These are phyloP conservation scores for Emydocephalus ijimae DNA, from an alignment of 2,113 vertebrate species.

Conservation along the genomic window DNA sequence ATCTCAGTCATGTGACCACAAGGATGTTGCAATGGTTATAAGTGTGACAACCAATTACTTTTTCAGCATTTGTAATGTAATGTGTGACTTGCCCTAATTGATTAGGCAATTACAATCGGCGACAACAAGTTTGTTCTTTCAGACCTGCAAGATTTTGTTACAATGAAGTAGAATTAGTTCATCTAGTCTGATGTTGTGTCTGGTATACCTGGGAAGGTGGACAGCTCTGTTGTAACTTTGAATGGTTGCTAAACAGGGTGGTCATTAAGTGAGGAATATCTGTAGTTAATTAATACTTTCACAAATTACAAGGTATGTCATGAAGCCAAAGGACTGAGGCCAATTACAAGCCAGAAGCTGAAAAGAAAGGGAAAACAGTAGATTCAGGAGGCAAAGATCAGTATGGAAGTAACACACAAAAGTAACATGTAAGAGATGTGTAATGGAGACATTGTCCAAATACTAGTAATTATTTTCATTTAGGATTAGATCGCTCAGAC, in stretches of 20 bases:
- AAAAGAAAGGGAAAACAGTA: neutral
- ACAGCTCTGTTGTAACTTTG: neutral
- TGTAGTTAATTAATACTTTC: slow-evolving; percentile 1
- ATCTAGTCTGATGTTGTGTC: neutral
- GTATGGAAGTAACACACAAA: neutral
- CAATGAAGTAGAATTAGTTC: neutral
- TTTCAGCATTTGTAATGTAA: neutral
- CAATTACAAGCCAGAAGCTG: neutral
- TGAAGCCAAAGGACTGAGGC: neutral
- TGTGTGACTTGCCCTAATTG: neutral
- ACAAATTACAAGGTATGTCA: neutral
- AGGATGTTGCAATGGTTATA: neutral
- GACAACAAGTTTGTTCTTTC: neutral
- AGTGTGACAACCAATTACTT: neutral
- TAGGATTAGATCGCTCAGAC: neutral
- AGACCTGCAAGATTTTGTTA: neutral
- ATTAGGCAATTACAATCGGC: neutral
- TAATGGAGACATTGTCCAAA: neutral
- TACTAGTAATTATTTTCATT: neutral
- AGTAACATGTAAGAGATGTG: neutral
- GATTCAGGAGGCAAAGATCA: neutral
- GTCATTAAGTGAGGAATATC: neutral
- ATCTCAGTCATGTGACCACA: neutral
- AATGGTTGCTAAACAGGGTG: neutral
- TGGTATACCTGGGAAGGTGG: neutral